Percentiles rank a stretch among this genome's conserved stretches.
Evolutionary conservation across 2,888 invertebrate species (phyloP).

Genomic region (Julus scanicus): DNA sequence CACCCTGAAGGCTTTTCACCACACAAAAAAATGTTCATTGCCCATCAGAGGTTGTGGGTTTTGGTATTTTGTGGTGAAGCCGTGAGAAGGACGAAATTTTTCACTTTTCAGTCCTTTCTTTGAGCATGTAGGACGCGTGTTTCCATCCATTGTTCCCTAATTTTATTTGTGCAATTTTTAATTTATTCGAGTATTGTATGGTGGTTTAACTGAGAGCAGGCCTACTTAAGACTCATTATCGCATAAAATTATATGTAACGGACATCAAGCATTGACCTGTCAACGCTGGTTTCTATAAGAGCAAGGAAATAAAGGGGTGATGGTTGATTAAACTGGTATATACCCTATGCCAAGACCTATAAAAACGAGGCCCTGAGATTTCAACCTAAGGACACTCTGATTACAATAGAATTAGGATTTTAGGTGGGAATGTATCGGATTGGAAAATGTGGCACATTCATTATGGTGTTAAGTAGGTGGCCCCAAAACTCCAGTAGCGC

Average conservation of each 20-base stretch:
- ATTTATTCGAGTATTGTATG: neutral
- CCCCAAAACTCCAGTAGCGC: conserved; percentile 46
- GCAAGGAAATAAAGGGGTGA: neutral
- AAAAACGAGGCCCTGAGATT: conserved; percentile 24
- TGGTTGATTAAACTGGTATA: neutral
- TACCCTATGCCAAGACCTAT: conserved; percentile 21
- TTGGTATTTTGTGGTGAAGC: neutral
- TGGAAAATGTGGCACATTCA: conserved; percentile 51
- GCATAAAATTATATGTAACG: conserved; percentile 21
- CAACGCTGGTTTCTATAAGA: conserved; percentile 12
- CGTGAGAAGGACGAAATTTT: neutral
- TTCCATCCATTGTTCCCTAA: neutral
- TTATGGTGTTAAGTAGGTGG: conserved; percentile 52
- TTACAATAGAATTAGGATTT: conserved; percentile 46
- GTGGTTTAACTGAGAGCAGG: neutral
- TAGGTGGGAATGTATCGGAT: conserved; percentile 48
- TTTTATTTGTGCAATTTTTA: conserved; percentile 30
- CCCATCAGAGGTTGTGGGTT: neutral
- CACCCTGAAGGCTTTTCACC: neutral
- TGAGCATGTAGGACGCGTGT: neutral
- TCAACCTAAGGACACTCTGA: conserved; percentile 32
- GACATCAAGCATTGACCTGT: conserved; percentile 30
- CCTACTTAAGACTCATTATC: conserved; percentile 32
- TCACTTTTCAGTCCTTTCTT: neutral
- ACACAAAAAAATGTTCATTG: neutral